These are phyloP conservation scores for Alligator mississippiensis DNA, from an alignment of 2,113 vertebrate species.

Conservation along the genomic window DNA sequence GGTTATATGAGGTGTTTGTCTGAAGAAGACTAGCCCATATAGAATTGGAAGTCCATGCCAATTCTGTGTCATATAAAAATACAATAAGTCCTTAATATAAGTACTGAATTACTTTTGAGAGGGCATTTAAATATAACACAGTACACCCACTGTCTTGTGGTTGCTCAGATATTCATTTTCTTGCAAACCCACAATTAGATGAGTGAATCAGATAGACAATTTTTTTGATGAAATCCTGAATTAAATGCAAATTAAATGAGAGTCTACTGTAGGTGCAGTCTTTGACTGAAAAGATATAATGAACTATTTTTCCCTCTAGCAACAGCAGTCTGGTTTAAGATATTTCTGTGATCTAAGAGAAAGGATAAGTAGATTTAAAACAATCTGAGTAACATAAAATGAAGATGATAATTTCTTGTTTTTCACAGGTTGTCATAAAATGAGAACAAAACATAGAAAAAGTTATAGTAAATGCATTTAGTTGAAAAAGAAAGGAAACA, in stretches of 20 bases:
- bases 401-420: background rate
- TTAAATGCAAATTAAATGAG: conserved; percentile 67
- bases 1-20: background rate
- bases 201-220: conserved; percentile 57
- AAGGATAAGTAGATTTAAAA: conserved; percentile 21
- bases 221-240: conserved; percentile 64
- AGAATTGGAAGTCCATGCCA: background rate
- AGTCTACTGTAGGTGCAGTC: conserved; percentile 47
- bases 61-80: background rate
- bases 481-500: background rate
- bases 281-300: conserved; percentile 23
- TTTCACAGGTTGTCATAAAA: conserved; percentile 41
- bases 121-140: background rate
- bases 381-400: conserved; percentile 13
- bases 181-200: conserved; percentile 65
- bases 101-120: background rate
- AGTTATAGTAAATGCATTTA: background rate
- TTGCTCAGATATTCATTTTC: conserved; percentile 44
- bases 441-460: background rate
- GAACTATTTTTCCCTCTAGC: conserved; percentile 2
- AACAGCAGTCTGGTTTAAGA: conserved; percentile 5
- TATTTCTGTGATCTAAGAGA: conserved; percentile 12
- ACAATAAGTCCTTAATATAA: accelerated
- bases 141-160: background rate
- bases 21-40: background rate